Conservation (phyloP, 2,797 vertebrate species). For the Echeneis naucrates region DNA sequence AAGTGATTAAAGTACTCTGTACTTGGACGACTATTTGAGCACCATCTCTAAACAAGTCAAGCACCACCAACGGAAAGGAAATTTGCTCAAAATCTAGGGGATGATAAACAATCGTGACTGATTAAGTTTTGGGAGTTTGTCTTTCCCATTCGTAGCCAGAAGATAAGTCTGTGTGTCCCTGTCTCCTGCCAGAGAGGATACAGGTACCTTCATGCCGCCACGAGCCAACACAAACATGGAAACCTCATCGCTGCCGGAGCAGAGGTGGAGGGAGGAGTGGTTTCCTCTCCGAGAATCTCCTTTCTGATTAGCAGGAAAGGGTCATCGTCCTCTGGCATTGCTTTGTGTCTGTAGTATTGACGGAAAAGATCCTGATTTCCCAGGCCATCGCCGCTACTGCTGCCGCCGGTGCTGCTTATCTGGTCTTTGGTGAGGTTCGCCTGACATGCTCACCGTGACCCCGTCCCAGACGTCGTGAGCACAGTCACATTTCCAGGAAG, state of each 20-base stretch:
- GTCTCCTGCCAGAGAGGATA: constrained; percentile 66
- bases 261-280: constrained; percentile 70
- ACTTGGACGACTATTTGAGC: constrained; percentile 3
- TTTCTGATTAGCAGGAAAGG: constrained; percentile 77
- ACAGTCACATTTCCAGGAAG: constrained; percentile 78
- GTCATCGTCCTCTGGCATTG: constrained; percentile 78
- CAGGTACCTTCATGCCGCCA: constrained; percentile 57
- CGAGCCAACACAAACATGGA: constrained; percentile 80
- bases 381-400: constrained; percentile 40
- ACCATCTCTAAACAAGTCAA: constrained; percentile 7
- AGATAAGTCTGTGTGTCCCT: constrained; percentile 39
- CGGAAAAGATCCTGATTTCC: constrained; percentile 77
- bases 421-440: constrained; percentile 54
- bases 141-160: constrained; percentile 19
- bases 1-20: background rate
- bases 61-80: constrained; percentile 18
- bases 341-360: constrained; percentile 76
- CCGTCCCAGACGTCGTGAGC: constrained; percentile 34
- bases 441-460: constrained; percentile 58
- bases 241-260: constrained; percentile 67
- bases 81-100: constrained; percentile 34
- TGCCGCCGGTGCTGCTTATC: constrained; percentile 2
- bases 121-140: constrained; percentile 36
- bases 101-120: constrained; percentile 58
- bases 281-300: constrained; percentile 69